These are phyloP conservation scores for Nipponia nippon DNA, from an alignment of 2,113 vertebrate genomes.

Conservation along the genomic window DNA sequence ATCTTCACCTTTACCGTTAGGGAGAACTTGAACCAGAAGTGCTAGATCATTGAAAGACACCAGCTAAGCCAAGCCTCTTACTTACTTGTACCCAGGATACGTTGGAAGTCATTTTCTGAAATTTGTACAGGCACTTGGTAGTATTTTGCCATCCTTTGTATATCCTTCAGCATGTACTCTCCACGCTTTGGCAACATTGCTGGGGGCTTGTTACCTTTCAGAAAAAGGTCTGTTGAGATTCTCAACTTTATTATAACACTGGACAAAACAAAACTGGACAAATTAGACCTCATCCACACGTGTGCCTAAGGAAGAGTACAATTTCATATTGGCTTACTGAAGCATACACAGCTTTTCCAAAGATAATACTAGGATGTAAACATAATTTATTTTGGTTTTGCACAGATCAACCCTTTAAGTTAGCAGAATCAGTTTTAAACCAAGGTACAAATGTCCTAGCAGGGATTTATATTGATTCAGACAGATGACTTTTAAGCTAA, in stretches of 20 bases:
- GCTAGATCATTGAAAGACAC: not conserved
- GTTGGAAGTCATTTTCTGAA: constrained; percentile 60
- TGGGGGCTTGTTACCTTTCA: constrained; percentile 84
- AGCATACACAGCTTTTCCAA: not conserved
- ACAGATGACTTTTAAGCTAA: not conserved
- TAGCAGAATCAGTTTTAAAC: not conserved
- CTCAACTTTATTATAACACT: not conserved
- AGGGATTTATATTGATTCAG: not conserved
- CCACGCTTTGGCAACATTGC: constrained; percentile 79
- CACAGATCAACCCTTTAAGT: not conserved
- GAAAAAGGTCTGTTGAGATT: not conserved
- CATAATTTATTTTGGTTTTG: not conserved
- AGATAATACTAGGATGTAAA: not conserved
- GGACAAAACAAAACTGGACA: not conserved
- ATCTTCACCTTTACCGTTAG: not conserved
- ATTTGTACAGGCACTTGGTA: constrained; percentile 73
- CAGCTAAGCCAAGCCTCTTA: not conserved
- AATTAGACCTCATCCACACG: not conserved
- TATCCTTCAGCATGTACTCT: constrained; percentile 75
- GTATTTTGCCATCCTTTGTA: constrained; percentile 70
- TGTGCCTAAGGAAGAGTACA: not conserved
- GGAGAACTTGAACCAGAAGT: not conserved
- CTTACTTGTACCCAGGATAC: constrained; percentile 80
- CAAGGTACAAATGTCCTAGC: not conserved
- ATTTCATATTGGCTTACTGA: not conserved